These are phyloP conservation scores for Betta splendens DNA, from an alignment of 2,797 vertebrate genomes.

Conservation along the genomic window DNA sequence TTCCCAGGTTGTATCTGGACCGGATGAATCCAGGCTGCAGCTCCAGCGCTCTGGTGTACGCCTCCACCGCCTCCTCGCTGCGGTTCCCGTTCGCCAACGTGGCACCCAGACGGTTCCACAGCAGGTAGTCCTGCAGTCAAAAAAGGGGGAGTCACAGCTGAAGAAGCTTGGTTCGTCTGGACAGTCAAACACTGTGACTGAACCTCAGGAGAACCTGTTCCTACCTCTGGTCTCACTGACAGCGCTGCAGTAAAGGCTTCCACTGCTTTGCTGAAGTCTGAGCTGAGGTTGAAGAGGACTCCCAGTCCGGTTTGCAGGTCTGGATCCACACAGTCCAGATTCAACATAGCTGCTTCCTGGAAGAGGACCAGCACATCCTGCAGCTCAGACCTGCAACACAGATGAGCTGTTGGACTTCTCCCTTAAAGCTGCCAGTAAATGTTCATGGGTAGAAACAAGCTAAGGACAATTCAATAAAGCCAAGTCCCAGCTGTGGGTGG, in stretches of 20 bases:
- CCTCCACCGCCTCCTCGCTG: slow-evolving; percentile 93
- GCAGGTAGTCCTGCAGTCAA: slow-evolving; percentile 87
- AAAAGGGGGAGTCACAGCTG: not conserved
- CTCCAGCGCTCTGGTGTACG: slow-evolving; percentile 90
- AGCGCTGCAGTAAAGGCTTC: slow-evolving; percentile 94
- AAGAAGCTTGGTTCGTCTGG: no score
- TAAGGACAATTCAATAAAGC: no score
- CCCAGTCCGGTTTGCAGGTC: slow-evolving; percentile 96
- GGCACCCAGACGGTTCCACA: slow-evolving; percentile 96
- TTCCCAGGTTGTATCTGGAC: slow-evolving; percentile 95
- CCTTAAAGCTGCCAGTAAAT: no score
- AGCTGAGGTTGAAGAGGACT: slow-evolving; percentile 92
- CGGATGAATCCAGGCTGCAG: slow-evolving; percentile 95
- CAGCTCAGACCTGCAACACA: slow-evolving; percentile 80
- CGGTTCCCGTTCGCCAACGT: slow-evolving; percentile 92
- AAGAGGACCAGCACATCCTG: slow-evolving; percentile 90
- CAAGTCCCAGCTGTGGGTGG: no score
- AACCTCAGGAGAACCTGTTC: no score
- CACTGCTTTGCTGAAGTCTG: slow-evolving; percentile 92
- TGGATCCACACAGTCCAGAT: slow-evolving; percentile 88
- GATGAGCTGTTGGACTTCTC: not conserved
- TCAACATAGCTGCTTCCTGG: slow-evolving; percentile 89
- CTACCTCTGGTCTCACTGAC: slow-evolving; percentile 90
- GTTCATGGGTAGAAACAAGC: no score
- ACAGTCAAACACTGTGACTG: no score